Evolutionary conservation across 2,888 invertebrate species (phyloP), one percentile per base, ranked within the genome.

Genomic region (Phasia obesa): DNA sequence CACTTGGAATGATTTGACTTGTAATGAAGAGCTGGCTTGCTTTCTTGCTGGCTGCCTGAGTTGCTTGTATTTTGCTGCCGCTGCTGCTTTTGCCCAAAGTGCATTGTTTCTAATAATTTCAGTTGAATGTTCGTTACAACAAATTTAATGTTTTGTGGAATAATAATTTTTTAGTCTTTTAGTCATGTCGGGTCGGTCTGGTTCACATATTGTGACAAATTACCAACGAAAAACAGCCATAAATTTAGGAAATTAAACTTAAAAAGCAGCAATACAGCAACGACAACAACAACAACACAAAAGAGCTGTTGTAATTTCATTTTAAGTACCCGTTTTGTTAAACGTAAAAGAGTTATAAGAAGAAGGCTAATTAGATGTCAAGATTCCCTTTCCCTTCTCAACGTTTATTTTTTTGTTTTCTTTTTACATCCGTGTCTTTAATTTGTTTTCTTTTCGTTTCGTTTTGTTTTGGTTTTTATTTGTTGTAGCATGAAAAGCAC

Each of bases 1-100:
- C 79, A 74, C 83, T 83, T 76, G 83, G 79, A 62, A 67, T 76
- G 60, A 71, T 76, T 83, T 79, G 83, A 83, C 79, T 83, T 83
- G 70, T 79, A 83, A 83, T 83, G 79, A 83, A 79, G 83, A 76
- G 79, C 42, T 67, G 44, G 21, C 55, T 53, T 23, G 27, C 17
- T 53, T 13, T 31, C 38, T 38, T 11, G 23, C 4, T 51, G 13
- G 42, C 4, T 49, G 7, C 47, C 23, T 57, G 11, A 15, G 13
- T 53, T 13, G 31, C 13, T 51, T 65, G 38, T 31, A 25, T 23
- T 57, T 57, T 49, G 27, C n/a, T n/a, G n/a, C n/a, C n/a, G n/a
- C n/a, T n/a, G 57, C 62, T 55, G 62, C 44, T 64, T 53, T 51
- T 44, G n/a, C n/a, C n/a, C 31, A 75, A 64, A 59, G 19, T 71